Evolutionary conservation across 2,113 vertebrate species (phyloP).

Genomic region (Capreolus pygargus): DNA sequence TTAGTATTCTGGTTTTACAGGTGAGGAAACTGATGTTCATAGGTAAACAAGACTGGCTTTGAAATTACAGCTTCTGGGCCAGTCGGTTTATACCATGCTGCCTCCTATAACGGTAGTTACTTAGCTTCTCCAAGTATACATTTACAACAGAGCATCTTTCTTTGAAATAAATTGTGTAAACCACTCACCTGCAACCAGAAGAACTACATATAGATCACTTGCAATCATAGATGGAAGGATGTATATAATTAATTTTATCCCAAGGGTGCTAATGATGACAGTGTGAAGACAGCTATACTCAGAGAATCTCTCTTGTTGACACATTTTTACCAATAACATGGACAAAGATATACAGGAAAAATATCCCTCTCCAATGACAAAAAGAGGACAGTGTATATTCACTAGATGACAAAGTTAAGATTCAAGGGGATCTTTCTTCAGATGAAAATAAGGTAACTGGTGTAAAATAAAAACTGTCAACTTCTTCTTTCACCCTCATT

Average conservation of each 20-base stretch:
- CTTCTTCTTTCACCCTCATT: not conserved
- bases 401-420: not conserved
- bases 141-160: not conserved
- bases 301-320: not conserved
- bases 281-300: not conserved
- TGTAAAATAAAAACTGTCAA: not conserved
- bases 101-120: not conserved
- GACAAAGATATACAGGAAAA: not conserved
- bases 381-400: not conserved
- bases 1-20: not conserved
- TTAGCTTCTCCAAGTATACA: not conserved
- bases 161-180: not conserved
- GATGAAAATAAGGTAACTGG: not conserved
- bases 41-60: not conserved
- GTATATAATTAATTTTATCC: not conserved
- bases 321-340: not conserved
- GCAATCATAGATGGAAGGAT: not conserved
- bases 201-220: not conserved
- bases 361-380: not conserved
- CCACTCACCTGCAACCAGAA: not conserved
- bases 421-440: not conserved
- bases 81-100: not conserved
- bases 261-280: not conserved
- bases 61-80: not conserved
- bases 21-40: not conserved